Evolutionary conservation across 1,140 invertebrate species (phyloP).

Genomic region (Wasmannia auropunctata): DNA sequence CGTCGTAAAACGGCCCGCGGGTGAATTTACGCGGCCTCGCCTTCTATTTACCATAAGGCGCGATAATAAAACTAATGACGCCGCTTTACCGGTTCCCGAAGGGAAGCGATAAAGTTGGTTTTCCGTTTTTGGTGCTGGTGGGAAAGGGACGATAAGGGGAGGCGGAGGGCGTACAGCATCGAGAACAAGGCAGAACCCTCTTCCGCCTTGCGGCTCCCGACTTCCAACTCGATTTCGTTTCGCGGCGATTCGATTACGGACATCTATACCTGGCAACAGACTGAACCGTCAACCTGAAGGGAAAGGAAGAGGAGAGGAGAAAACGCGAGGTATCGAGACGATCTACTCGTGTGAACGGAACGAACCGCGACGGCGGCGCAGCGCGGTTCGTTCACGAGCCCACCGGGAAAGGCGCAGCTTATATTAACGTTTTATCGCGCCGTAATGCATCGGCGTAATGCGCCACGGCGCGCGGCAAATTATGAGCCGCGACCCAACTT

Average conservation of each 20-base stretch:
- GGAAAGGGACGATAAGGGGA: too few species aligned
- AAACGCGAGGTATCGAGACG: background rate
- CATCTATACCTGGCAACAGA: background rate
- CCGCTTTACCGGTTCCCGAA: background rate
- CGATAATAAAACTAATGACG: slow-evolving; percentile 47
- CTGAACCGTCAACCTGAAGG: background rate
- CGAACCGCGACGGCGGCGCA: too few species aligned
- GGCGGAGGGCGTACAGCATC: background rate
- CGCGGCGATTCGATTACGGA: slow-evolving; percentile 44
- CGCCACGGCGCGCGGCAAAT: slow-evolving; percentile 4
- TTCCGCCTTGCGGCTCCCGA: slow-evolving; percentile 15
- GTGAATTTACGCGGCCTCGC: slow-evolving; percentile 9
- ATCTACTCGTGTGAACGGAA: background rate
- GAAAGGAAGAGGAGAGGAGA: background rate
- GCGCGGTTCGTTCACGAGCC: background rate
- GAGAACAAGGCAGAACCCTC: background rate
- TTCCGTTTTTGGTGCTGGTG: background rate
- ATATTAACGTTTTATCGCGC: slow-evolving; percentile 51
- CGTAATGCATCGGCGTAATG: slow-evolving; percentile 41
- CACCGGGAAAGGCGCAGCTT: background rate
- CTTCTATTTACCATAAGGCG: slow-evolving; percentile 24
- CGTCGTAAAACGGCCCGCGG: background rate
- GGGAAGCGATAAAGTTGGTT: slow-evolving; percentile 38
- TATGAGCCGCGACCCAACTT: slow-evolving; percentile 27
- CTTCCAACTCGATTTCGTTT: slow-evolving; percentile 49